phyloP scores from a whole-genome alignment of 2,888 invertebrate genomes.

The Cecidostiba fungosa region DNA sequence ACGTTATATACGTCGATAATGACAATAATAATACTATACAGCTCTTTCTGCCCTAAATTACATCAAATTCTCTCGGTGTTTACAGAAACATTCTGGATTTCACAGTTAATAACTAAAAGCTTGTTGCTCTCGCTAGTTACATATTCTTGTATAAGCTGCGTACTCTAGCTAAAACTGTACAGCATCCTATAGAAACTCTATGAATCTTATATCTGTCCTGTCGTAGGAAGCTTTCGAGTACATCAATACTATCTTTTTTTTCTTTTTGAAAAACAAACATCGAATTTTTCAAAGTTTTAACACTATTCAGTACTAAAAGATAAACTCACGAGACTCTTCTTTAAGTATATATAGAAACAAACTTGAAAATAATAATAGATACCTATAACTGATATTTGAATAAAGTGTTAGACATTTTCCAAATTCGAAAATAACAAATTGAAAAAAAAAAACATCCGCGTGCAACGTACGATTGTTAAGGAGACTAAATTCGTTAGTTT shows the following conservation, averaged over 20 bases:
- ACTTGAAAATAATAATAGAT: too few relatives aligned
- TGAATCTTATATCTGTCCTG: constrained; percentile 37
- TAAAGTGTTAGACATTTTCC: not conserved
- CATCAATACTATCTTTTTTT: constrained; percentile 23
- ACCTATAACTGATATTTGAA: not conserved
- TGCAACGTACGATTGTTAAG: not conserved
- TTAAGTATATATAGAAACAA: too few relatives aligned
- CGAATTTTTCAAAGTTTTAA: not conserved
- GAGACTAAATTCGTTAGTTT: not conserved
- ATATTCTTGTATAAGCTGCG: constrained; percentile 18
- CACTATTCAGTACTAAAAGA: too few relatives aligned
- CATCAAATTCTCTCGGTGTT: constrained; percentile 26
- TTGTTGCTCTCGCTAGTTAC: constrained; percentile 41
- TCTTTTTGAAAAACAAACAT: constrained; percentile 14
- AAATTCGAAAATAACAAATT: not conserved
- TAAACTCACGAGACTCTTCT: not conserved
- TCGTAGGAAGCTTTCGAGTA: constrained; percentile 56
- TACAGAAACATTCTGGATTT: constrained; percentile 27
- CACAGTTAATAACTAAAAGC: constrained; percentile 12
- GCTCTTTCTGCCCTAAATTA: constrained; percentile 32
- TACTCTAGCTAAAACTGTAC: constrained; percentile 36
- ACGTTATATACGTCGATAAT: not conserved
- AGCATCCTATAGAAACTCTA: constrained; percentile 37
- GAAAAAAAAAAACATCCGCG: not conserved
- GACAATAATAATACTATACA: constrained; percentile 23